These are phyloP conservation scores for Clarias pachynema DNA, from an alignment of 2,797 vertebrate species.

Conservation along the genomic window DNA sequence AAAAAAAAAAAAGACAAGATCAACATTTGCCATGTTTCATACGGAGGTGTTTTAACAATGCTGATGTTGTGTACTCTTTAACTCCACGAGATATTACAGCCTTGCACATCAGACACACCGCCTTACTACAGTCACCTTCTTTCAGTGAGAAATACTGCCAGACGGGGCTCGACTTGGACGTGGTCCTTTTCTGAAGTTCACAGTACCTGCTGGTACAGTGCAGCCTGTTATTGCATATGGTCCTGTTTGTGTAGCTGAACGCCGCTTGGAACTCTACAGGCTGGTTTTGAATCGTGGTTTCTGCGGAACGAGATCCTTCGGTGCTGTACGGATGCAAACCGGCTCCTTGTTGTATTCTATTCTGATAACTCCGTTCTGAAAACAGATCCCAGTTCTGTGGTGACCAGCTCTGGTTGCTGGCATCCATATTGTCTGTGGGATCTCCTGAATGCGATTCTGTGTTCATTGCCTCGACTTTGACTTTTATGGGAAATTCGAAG, in stretches of 20 bases:
- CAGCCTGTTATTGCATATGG: conserved; percentile 51
- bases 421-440: conserved; percentile 23
- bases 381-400: conserved; percentile 42
- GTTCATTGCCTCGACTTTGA: conserved; percentile 50
- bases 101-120: conserved; percentile 56
- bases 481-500: conserved; percentile 40
- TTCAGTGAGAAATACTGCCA: conserved; percentile 60
- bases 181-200: conserved; percentile 57
- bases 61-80: conserved; percentile 57
- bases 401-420: conserved; percentile 48
- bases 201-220: conserved; percentile 55
- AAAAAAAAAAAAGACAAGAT: neutral
- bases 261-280: conserved; percentile 41
- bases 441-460: conserved; percentile 27
- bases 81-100: conserved; percentile 55
- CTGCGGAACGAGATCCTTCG: conserved; percentile 9
- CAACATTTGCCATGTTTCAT: conserved; percentile 60
- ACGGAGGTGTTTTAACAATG: conserved; percentile 56
- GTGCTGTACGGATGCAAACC: conserved; percentile 4
- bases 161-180: conserved; percentile 54
- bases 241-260: conserved; percentile 42
- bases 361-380: conserved; percentile 36
- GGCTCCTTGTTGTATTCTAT: conserved; percentile 26
- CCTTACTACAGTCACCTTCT: conserved; percentile 57
- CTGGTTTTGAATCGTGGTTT: conserved; percentile 19